Conservation (phyloP, 1,140 invertebrate species). For the Aphaenogaster floridana region DNA sequence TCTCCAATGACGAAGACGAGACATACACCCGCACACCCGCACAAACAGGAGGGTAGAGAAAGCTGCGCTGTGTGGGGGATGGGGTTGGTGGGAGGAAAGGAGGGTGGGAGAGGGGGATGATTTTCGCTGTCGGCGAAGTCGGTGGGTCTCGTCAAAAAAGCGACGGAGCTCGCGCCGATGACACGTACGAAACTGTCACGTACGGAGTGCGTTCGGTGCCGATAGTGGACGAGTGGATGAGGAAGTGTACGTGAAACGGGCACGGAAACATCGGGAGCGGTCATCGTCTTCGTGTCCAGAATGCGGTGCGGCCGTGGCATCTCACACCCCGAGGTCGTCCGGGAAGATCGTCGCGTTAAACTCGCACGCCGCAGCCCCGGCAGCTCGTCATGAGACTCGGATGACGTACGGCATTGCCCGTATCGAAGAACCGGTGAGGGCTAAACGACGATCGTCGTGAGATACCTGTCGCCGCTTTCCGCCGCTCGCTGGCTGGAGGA, state of each 20-base stretch:
- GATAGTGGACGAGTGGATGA: slow-evolving; percentile 3
- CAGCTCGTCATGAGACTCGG: slow-evolving; percentile 66
- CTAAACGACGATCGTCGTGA: slow-evolving; percentile 16
- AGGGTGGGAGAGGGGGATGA: slow-evolving; percentile 53
- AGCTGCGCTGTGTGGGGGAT: slow-evolving; percentile 30
- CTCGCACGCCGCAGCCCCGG: not conserved
- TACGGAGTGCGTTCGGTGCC: not conserved
- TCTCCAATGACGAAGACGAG: slow-evolving; percentile 51
- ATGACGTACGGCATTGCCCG: slow-evolving; percentile 27
- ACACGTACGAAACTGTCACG: slow-evolving; percentile 53
- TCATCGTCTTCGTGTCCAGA: slow-evolving; percentile 13
- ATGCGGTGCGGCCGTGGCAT: slow-evolving; percentile 15
- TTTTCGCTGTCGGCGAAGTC: slow-evolving; percentile 74
- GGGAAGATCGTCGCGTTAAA: slow-evolving; percentile 3
- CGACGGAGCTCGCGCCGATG: slow-evolving; percentile 59
- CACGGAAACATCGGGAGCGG: not conserved
- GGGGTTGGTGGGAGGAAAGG: not conserved
- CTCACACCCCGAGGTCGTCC: no score
- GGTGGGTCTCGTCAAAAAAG: slow-evolving; percentile 72
- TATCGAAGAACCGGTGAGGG: slow-evolving; percentile 56
- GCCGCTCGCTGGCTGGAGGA: not conserved
- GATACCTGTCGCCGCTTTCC: not conserved
- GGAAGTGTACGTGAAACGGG: not conserved
- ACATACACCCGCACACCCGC: slow-evolving; percentile 19
- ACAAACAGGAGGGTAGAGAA: slow-evolving; percentile 20